A percentile compares a stretch with the other conserved stretches of the same genome.
Evolutionary conservation across 1,140 invertebrate species (phyloP).

Genomic region (Lordiphosa mommai): DNA sequence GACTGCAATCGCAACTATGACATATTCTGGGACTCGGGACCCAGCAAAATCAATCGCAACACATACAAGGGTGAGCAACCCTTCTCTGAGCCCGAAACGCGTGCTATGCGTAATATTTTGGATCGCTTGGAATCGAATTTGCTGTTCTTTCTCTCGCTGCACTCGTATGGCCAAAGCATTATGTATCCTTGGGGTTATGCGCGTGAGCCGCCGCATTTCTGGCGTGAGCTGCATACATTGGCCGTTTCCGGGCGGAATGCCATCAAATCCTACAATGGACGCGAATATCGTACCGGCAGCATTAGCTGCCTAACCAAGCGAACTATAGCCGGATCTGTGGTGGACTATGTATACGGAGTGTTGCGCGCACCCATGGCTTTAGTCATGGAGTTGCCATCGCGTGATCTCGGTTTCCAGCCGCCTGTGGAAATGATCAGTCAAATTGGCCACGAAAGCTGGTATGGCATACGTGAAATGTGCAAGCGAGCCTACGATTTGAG

Average conservation of each 20-base stretch:
- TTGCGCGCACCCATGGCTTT: conserved; percentile 84
- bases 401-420: conserved; percentile 83
- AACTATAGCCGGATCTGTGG: conserved; percentile 84
- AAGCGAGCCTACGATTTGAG: conserved; percentile 58
- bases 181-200: conserved; percentile 84
- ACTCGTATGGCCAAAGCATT: conserved; percentile 84
- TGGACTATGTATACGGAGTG: conserved; percentile 86
- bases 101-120: conserved; percentile 83
- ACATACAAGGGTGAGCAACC: conserved; percentile 85
- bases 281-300: conserved; percentile 79
- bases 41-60: conserved; percentile 82
- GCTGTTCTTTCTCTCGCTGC: conserved; percentile 85
- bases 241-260: conserved; percentile 79
- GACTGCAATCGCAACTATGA: conserved; percentile 86
- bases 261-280: conserved; percentile 81
- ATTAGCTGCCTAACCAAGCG: conserved; percentile 79
- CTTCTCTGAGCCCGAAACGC: conserved; percentile 89
- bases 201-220: conserved; percentile 68
- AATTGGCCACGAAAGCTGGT: conserved; percentile 82
- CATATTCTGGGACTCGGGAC: conserved; percentile 84
- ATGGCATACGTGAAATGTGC: conserved; percentile 78
- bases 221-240: conserved; percentile 68
- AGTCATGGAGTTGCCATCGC: conserved; percentile 85
- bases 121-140: conserved; percentile 80
- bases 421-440: conserved; percentile 83